Conservation (phyloP, 2,797 vertebrate species). For the Trachurus trachurus region DNA sequence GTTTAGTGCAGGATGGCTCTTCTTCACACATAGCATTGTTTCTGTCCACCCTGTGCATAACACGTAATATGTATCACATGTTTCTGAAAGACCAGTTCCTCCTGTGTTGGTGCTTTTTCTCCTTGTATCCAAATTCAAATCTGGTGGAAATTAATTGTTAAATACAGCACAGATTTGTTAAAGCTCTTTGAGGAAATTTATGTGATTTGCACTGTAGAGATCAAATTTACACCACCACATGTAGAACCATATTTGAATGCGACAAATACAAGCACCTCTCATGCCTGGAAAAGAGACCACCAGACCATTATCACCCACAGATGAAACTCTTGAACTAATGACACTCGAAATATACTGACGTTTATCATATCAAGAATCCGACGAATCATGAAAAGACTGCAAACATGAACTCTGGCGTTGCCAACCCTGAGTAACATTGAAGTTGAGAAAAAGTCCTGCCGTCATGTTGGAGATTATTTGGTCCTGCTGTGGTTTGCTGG, state of each 20-base stretch:
- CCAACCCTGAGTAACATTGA: neutral
- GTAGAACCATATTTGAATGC: neutral
- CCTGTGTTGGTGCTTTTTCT: neutral
- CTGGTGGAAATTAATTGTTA: neutral
- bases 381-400: neutral
- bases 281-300: neutral
- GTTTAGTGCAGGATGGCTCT: too few relatives aligned
- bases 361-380: neutral
- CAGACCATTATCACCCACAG: neutral
- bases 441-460: neutral
- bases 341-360: neutral
- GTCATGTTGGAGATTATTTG: slow-evolving; percentile 2
- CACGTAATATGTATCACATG: neutral
- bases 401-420: neutral
- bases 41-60: neutral
- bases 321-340: neutral
- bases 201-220: neutral
- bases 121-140: neutral
- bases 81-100: neutral
- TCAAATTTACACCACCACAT: neutral
- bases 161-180: neutral
- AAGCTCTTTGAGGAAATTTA: neutral
- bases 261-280: neutral
- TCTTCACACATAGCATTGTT: neutral
- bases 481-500: neutral